A percentile compares a stretch with the other conserved stretches of the same genome.
These are phyloP conservation scores for Pterophyllum scalare DNA, from an alignment of 2,113 vertebrate genomes.

Conservation along the genomic window DNA sequence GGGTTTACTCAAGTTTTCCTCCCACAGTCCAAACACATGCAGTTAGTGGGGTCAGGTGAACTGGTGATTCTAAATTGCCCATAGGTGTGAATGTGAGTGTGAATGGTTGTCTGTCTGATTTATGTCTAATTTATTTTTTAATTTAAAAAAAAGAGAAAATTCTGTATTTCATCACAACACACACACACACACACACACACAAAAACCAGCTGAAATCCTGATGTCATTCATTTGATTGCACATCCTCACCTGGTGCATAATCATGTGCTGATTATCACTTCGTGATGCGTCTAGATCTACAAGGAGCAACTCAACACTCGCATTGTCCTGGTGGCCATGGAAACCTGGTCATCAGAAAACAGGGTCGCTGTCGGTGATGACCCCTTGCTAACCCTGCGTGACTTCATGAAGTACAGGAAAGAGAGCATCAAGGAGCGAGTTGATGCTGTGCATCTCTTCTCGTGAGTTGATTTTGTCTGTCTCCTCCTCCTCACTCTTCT, in stretches of 20 bases:
- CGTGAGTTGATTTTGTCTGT: conserved; percentile 79
- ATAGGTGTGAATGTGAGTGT: too few species aligned
- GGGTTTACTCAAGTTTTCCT: too few species aligned
- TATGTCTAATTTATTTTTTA: too few species aligned
- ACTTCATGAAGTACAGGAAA: conserved; percentile 93
- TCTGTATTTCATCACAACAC: too few species aligned
- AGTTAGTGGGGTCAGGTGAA: too few species aligned
- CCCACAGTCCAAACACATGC: too few species aligned
- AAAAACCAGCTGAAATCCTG: not conserved
- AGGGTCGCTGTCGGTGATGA: conserved; percentile 88
- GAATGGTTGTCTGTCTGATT: too few species aligned
- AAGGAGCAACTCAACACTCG: conserved; percentile 98
- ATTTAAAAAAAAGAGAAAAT: too few species aligned
- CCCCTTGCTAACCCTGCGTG: conserved; percentile 88
- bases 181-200: too few species aligned
- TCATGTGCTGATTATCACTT: not conserved
- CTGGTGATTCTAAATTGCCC: too few species aligned
- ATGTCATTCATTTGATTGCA: not conserved
- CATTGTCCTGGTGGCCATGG: conserved; percentile 96
- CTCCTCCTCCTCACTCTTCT: not conserved
- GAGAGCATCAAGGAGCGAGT: conserved; percentile 88
- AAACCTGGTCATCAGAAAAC: conserved; percentile 93
- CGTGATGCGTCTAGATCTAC: conserved; percentile 85
- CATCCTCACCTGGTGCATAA: not conserved
- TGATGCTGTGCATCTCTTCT: conserved; percentile 93